phyloP scores from a whole-genome alignment of 2,888 invertebrate species.

The Eurytoma adleriae region DNA sequence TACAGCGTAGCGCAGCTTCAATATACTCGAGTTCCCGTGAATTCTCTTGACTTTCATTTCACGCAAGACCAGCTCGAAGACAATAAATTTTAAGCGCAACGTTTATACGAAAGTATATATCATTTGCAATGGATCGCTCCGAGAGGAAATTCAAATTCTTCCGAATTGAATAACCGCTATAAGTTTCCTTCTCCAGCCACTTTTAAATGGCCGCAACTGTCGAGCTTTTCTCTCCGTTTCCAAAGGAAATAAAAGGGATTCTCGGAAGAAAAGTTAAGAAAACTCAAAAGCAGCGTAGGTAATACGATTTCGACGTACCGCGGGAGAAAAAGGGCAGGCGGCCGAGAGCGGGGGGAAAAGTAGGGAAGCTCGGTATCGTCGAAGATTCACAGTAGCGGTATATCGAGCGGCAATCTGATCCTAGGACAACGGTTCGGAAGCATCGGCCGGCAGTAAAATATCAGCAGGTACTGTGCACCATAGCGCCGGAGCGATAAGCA shows the following conservation, averaged over 20 bases:
- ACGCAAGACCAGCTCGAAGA: background rate
- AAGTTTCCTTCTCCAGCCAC: slow-evolving; percentile 20
- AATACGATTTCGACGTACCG: background rate
- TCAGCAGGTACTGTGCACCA: slow-evolving; percentile 71
- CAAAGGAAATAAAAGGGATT: background rate
- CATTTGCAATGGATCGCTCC: slow-evolving; percentile 26
- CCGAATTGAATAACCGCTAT: slow-evolving; percentile 39
- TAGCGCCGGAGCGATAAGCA: slow-evolving; percentile 63
- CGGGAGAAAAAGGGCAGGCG: slow-evolving; percentile 14
- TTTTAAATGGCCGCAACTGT: background rate
- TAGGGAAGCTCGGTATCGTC: slow-evolving; percentile 59
- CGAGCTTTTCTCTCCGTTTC: too few relatives aligned
- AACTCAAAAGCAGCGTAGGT: background rate
- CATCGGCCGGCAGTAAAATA: slow-evolving; percentile 75
- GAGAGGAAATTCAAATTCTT: slow-evolving; percentile 29
- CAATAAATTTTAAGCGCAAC: slow-evolving; percentile 26
- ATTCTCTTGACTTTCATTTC: slow-evolving; percentile 17
- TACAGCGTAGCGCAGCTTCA: too few relatives aligned
- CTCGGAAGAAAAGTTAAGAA: background rate
- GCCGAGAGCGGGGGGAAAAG: slow-evolving; percentile 6
- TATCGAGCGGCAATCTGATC: slow-evolving; percentile 71
- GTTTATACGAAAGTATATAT: slow-evolving; percentile 29
- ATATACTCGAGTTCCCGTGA: background rate
- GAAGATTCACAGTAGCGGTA: slow-evolving; percentile 69
- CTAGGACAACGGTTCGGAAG: slow-evolving; percentile 72